Conservation (phyloP, 2,113 vertebrate species). For the Xiphorhynchus elegans region DNA sequence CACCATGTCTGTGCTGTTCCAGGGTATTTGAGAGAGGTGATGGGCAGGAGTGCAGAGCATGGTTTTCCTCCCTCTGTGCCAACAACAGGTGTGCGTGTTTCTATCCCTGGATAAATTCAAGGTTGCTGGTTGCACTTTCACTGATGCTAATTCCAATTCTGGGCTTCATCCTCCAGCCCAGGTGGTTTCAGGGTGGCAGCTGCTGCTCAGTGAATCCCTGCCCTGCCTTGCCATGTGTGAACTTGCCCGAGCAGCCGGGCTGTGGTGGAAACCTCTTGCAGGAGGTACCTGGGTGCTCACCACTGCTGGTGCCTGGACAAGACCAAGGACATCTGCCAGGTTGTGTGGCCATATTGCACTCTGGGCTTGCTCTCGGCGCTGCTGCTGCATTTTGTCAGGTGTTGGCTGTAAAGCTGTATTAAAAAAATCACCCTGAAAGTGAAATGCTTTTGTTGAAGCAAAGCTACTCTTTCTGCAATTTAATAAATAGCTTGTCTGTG, state of each 20-base stretch:
- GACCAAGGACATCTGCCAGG: not conserved
- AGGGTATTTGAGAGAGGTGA: not conserved
- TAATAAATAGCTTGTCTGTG: slow-evolving; percentile 31
- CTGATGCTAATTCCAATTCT: not conserved
- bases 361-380: accelerated
- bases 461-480: slow-evolving; percentile 11
- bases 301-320: accelerated
- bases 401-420: not conserved
- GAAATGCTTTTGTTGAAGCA: not conserved
- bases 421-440: not conserved
- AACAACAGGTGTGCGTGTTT: accelerated
- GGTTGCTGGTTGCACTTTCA: not conserved
- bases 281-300: not conserved
- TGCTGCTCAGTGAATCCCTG: not conserved
- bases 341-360: accelerated
- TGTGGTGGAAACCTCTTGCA: not conserved
- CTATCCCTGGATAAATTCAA: accelerated
- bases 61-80: accelerated
- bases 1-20: not conserved
- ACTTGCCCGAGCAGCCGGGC: not conserved
- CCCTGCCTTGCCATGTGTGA: not conserved
- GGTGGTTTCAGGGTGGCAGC: slow-evolving; percentile 35
- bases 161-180: not conserved
- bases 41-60: accelerated
- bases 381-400: not conserved